Conservation (phyloP, 2,888 invertebrate genomes). For the Nomada flava region DNA sequence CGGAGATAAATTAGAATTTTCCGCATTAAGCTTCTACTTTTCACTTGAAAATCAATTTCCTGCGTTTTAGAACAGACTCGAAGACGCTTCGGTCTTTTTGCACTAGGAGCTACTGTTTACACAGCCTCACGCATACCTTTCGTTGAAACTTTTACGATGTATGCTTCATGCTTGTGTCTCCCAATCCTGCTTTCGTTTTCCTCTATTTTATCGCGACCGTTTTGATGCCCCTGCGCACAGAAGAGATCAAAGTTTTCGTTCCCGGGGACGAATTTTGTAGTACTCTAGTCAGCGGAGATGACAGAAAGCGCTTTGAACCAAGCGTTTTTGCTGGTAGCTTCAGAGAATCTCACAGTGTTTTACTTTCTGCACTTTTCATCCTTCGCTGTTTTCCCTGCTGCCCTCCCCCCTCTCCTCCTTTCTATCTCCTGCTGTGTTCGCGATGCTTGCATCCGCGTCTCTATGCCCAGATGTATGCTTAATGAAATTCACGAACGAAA, state of each 20-base stretch:
- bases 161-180: conserved; percentile 45
- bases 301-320: conserved; percentile 45
- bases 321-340: conserved; percentile 40
- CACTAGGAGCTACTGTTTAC: conserved; percentile 25
- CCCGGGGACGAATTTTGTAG: conserved; percentile 54
- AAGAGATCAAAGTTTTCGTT: conserved; percentile 62
- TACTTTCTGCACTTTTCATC: conserved; percentile 42
- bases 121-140: conserved; percentile 36
- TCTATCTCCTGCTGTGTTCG: conserved; percentile 1
- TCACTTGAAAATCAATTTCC: too few relatives aligned
- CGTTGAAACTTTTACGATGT: conserved; percentile 55
- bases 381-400: conserved; percentile 20
- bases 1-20: background rate
- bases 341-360: conserved; percentile 43
- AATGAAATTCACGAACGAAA: conserved; percentile 16
- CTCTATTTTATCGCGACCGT: conserved; percentile 58
- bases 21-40: too few relatives aligned
- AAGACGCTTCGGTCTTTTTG: conserved; percentile 4
- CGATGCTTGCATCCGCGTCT: background rate
- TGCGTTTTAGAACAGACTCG: too few relatives aligned
- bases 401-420: background rate
- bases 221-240: conserved; percentile 49
- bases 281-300: conserved; percentile 46
- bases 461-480: background rate
- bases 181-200: background rate